Percentiles rank a stretch among this genome's conserved stretches.
Conservation (phyloP, 1,140 invertebrate species). For the Platorchestia sp. region DNA sequence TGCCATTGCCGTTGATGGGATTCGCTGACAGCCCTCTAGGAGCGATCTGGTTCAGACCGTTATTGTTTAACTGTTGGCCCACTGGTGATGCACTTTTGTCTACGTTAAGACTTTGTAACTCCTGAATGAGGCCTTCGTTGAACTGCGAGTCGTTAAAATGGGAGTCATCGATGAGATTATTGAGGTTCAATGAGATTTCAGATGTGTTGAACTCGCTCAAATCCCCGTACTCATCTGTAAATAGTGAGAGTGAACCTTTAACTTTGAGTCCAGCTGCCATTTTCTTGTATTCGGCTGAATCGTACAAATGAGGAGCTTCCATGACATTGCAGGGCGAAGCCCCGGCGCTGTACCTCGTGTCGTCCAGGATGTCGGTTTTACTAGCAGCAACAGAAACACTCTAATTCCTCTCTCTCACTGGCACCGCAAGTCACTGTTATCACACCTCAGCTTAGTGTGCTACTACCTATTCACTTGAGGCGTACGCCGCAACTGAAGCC, state of each 20-base stretch:
- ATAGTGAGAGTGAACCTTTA: slow-evolving; percentile 69
- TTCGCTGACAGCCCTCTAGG: slow-evolving; percentile 64
- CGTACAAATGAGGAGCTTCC: slow-evolving; percentile 70
- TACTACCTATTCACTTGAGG: slow-evolving; percentile 38
- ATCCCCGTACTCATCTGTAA: slow-evolving; percentile 74
- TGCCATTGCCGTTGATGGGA: slow-evolving; percentile 63
- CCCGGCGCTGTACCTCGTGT: slow-evolving; percentile 64
- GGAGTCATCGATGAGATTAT: slow-evolving; percentile 88
- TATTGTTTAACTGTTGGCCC: slow-evolving; percentile 54
- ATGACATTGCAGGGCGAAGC: slow-evolving; percentile 69
- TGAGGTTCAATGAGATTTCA: slow-evolving; percentile 89
- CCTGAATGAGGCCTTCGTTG: slow-evolving; percentile 79
- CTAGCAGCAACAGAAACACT: slow-evolving; percentile 10
- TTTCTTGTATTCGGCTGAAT: slow-evolving; percentile 69
- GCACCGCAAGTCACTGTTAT: slow-evolving; percentile 3
- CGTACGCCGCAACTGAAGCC: slow-evolving; percentile 39
- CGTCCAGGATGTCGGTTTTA: slow-evolving; percentile 62
- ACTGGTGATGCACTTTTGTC: slow-evolving; percentile 71
- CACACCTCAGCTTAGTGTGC: slow-evolving; percentile 12
- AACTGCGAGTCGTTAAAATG: slow-evolving; percentile 84
- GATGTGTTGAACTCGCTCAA: slow-evolving; percentile 87
- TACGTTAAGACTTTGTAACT: slow-evolving; percentile 71
- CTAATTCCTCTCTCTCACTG: neutral
- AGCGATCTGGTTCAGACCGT: slow-evolving; percentile 18
- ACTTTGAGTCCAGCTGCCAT: slow-evolving; percentile 69